phyloP scores from a whole-genome alignment of 2,888 invertebrate genomes.

The Hypercompe scribonia region DNA sequence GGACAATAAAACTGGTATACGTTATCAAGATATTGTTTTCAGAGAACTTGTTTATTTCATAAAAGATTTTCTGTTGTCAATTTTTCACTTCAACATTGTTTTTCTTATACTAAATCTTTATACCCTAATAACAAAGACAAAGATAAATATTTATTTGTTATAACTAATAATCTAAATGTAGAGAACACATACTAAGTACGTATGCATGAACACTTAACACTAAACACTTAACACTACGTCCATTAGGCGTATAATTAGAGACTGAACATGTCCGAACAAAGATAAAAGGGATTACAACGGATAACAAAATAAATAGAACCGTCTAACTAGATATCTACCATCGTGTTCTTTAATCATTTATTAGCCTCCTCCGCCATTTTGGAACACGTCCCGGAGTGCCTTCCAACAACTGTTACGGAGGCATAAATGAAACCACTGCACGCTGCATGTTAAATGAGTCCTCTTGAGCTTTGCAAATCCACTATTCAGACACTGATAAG shows the following conservation, averaged over 20 bases:
- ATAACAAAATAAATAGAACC: slow-evolving; percentile 19
- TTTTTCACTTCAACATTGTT: background rate
- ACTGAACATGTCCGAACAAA: slow-evolving; percentile 15
- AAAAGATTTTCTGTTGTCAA: background rate
- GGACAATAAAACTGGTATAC: too few relatives aligned
- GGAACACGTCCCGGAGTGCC: slow-evolving; percentile 22
- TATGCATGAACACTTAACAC: slow-evolving; percentile 7
- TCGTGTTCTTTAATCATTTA: slow-evolving; percentile 38
- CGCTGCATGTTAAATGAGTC: slow-evolving; percentile 40
- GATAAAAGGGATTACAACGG: slow-evolving; percentile 20
- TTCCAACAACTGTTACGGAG: slow-evolving; percentile 29
- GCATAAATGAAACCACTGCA: slow-evolving; percentile 40
- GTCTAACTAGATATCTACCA: slow-evolving; percentile 12
- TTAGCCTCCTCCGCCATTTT: slow-evolving; percentile 37
- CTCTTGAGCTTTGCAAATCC: slow-evolving; percentile 21
- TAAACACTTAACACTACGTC: too few relatives aligned
- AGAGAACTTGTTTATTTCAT: too few relatives aligned
- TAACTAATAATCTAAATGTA: background rate
- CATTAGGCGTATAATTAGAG: slow-evolving; percentile 21
- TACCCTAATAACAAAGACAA: background rate
- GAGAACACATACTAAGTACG: background rate
- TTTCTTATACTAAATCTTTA: background rate
- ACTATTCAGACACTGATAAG: slow-evolving; percentile 58
- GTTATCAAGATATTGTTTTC: too few relatives aligned
- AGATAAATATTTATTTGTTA: background rate